phyloP scores from a whole-genome alignment of 2,888 invertebrate genomes.

The Arctia plantaginis region DNA sequence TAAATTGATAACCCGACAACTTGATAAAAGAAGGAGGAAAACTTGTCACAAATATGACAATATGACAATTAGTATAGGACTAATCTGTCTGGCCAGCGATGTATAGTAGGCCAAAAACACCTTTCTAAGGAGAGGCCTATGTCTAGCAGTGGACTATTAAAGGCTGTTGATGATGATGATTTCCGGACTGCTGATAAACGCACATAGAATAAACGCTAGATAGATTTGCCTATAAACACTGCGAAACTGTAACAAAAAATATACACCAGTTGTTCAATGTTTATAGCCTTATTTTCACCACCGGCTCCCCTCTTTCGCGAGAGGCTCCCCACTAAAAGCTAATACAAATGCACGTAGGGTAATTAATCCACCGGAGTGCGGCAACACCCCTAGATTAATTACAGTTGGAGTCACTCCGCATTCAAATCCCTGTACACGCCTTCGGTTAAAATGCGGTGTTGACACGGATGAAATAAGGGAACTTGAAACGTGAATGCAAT shows the following conservation, averaged over 20 bases:
- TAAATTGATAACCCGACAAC: too few species aligned
- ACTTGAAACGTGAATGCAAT: constrained; percentile 10
- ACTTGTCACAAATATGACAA: too few species aligned
- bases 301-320: constrained; percentile 18
- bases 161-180: too few species aligned
- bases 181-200: too few species aligned
- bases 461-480: constrained; percentile 21
- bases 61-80: too few species aligned
- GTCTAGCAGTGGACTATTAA: too few species aligned
- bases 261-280: constrained; percentile 7
- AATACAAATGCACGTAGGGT: constrained; percentile 45
- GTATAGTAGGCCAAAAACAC: too few species aligned
- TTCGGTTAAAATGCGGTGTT: constrained; percentile 21
- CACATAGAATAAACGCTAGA: too few species aligned
- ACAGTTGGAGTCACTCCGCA: constrained; percentile 54
- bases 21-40: too few species aligned
- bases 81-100: too few species aligned
- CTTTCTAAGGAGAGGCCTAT: too few species aligned
- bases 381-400: constrained; percentile 58
- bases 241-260: neutral
- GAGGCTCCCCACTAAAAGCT: constrained; percentile 34
- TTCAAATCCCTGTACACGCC: constrained; percentile 41
- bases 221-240: neutral
- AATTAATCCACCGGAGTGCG: constrained; percentile 55
- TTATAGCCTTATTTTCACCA: constrained; percentile 17